Conservation (phyloP, 2,797 vertebrate species). For the Miichthys miiuy region DNA sequence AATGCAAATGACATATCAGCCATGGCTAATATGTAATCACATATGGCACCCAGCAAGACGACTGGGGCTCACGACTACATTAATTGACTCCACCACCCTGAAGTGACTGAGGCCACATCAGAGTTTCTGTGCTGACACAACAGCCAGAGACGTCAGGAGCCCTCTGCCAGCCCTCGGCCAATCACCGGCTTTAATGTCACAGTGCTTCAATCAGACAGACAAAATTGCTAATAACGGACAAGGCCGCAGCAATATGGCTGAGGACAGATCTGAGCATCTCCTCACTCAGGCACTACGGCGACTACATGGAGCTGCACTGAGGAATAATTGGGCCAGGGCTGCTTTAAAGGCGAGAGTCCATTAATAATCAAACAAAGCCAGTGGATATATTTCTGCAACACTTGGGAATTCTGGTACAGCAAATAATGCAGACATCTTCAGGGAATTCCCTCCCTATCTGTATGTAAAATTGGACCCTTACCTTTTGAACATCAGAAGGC, state of each 20-base stretch:
- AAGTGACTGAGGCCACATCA: slow-evolving; percentile 78
- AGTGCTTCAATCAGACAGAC: slow-evolving; percentile 69
- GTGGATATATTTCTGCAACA: slow-evolving; percentile 82
- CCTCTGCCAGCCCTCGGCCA: slow-evolving; percentile 65
- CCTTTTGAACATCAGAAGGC: slow-evolving; percentile 99
- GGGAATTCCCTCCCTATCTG: slow-evolving; percentile 84
- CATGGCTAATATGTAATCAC: slow-evolving; percentile 83
- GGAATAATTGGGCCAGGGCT: slow-evolving; percentile 83
- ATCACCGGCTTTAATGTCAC: slow-evolving; percentile 68
- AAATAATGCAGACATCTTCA: slow-evolving; percentile 84
- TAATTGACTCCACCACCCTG: slow-evolving; percentile 81
- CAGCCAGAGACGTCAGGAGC: slow-evolving; percentile 67
- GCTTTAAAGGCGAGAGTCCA: slow-evolving; percentile 82
- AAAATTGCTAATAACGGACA: slow-evolving; percentile 79
- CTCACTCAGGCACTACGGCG: slow-evolving; percentile 53
- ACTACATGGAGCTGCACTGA: slow-evolving; percentile 70
- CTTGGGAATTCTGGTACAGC: slow-evolving; percentile 84
- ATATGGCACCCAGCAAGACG: slow-evolving; percentile 82
- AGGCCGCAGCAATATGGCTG: slow-evolving; percentile 66
- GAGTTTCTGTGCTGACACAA: slow-evolving; percentile 73
- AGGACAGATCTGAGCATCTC: slow-evolving; percentile 76
- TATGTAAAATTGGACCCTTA: slow-evolving; percentile 88
- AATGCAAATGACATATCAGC: slow-evolving; percentile 83
- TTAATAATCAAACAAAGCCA: slow-evolving; percentile 89
- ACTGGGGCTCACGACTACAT: slow-evolving; percentile 77